These are phyloP conservation scores for Loxodonta africana DNA, from an alignment of 2,113 vertebrate genomes.

Conservation along the genomic window DNA sequence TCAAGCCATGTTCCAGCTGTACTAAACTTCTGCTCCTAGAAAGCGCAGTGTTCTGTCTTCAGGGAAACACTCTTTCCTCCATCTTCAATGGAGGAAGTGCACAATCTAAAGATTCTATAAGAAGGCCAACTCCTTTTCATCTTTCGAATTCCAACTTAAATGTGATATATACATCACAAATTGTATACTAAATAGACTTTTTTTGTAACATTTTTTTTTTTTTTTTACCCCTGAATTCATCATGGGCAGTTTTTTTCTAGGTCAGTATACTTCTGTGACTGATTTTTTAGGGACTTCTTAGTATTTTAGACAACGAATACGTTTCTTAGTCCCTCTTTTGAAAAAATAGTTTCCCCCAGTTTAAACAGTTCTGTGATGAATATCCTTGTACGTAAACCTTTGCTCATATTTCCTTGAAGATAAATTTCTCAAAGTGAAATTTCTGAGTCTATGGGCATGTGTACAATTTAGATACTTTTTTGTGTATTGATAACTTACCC, in stretches of 20 bases:
- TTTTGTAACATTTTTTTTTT: not conserved
- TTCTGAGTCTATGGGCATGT: not conserved
- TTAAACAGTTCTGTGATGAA: not conserved
- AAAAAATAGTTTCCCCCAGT: not conserved
- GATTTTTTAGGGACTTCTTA: constrained; percentile 19
- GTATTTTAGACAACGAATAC: constrained; percentile 5
- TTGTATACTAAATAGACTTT: constrained; percentile 1
- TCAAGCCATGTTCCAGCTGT: not conserved
- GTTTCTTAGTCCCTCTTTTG: constrained; percentile 18
- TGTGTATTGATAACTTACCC: not conserved
- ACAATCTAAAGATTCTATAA: not conserved
- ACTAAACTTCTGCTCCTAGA: not conserved
- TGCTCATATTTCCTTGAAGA: not conserved
- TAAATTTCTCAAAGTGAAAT: constrained; percentile 19
- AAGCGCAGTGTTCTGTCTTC: not conserved
- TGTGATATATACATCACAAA: not conserved
- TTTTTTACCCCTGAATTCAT: not conserved
- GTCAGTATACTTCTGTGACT: not conserved
- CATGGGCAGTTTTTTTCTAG: not conserved
- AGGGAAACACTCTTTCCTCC: not conserved
- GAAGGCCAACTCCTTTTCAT: not conserved
- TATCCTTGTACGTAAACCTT: not conserved
- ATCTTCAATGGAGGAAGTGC: not conserved
- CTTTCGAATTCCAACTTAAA: no score
- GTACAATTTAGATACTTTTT: not conserved